phyloP scores from a whole-genome alignment of 2,113 vertebrate genomes.

The Isichthys henryi region DNA sequence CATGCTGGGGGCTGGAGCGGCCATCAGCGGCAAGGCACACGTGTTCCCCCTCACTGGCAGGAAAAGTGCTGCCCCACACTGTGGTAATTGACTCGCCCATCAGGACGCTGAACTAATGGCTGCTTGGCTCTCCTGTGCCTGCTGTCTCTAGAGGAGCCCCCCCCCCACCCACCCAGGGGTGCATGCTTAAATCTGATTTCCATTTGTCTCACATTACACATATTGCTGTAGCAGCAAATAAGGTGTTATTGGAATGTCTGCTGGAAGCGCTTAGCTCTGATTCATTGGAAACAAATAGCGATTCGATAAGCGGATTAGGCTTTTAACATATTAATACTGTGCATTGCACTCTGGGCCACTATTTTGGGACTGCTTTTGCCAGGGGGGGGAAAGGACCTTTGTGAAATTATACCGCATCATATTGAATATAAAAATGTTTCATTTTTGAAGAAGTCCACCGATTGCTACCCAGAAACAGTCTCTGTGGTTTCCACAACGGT shows the following conservation, averaged over 20 bases:
- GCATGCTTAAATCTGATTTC: conserved; percentile 25
- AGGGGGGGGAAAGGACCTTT: conserved; percentile 3
- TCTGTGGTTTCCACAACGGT: not conserved
- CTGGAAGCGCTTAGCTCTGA: conserved; percentile 27
- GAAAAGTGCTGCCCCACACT: not conserved
- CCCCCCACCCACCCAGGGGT: not conserved
- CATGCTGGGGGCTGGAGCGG: not conserved
- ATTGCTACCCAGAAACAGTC: conserved; percentile 16
- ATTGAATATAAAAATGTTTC: conserved; percentile 22
- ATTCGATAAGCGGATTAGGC: conserved; percentile 26
- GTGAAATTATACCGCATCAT: conserved; percentile 3
- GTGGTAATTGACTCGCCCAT: conserved; percentile 7
- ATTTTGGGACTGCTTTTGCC: conserved; percentile 20
- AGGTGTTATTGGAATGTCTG: conserved; percentile 30
- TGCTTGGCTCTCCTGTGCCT: not conserved
- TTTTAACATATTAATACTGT: conserved; percentile 30
- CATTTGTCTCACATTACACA: conserved; percentile 27
- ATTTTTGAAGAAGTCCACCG: conserved; percentile 16
- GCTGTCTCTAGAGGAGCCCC: not conserved
- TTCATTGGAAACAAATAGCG: conserved; percentile 31
- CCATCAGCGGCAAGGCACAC: not conserved
- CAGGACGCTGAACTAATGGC: conserved; percentile 21
- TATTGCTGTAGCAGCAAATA: conserved; percentile 33
- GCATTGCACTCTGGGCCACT: conserved; percentile 17
- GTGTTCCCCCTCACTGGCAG: not conserved